These are phyloP conservation scores for Microctenopoma steveboyesi DNA, from an alignment of 2,797 vertebrate genomes.

Conservation along the genomic window DNA sequence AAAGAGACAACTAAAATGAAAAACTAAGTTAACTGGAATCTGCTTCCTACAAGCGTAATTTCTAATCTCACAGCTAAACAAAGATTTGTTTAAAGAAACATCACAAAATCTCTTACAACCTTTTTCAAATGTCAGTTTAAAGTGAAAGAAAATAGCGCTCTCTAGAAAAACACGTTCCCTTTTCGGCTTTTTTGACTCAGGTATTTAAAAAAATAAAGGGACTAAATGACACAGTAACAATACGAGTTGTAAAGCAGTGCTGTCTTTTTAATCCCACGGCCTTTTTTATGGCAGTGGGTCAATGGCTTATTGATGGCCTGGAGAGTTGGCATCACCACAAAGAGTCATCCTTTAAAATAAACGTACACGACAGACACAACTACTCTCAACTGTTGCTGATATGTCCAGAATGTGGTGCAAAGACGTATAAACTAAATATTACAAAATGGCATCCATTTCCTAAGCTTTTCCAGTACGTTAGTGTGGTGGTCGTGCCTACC, in stretches of 20 bases:
- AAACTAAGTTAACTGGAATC: constrained; percentile 3
- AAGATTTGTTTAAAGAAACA: constrained; percentile 16
- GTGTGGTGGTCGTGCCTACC: constrained; percentile 24
- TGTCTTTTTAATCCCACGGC: constrained; percentile 9
- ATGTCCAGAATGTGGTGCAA: constrained; percentile 69
- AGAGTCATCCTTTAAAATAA: constrained; percentile 23
- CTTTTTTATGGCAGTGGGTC: constrained; percentile 35
- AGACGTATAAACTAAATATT: constrained; percentile 39
- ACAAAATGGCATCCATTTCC: constrained; percentile 27
- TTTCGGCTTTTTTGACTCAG: background rate
- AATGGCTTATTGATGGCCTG: constrained; percentile 38
- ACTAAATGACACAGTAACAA: constrained; percentile 28
- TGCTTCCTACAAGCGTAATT: background rate
- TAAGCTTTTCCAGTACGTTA: constrained; percentile 53
- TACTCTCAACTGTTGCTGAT: constrained; percentile 58
- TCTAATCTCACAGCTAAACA: constrained; percentile 15
- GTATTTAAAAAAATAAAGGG: no score
- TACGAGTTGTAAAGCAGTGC: constrained; percentile 13
- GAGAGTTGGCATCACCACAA: constrained; percentile 23
- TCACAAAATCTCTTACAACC: constrained; percentile 37
- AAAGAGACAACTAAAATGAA: constrained; percentile 4
- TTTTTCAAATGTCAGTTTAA: constrained; percentile 38
- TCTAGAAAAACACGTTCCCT: constrained; percentile 12
- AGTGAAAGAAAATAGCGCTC: constrained; percentile 26
- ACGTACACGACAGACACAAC: constrained; percentile 25